Percentiles rank a stretch among this genome's conserved stretches.
These are phyloP conservation scores for Ispidina lecontei DNA, from an alignment of 2,797 vertebrate species.

Conservation along the genomic window DNA sequence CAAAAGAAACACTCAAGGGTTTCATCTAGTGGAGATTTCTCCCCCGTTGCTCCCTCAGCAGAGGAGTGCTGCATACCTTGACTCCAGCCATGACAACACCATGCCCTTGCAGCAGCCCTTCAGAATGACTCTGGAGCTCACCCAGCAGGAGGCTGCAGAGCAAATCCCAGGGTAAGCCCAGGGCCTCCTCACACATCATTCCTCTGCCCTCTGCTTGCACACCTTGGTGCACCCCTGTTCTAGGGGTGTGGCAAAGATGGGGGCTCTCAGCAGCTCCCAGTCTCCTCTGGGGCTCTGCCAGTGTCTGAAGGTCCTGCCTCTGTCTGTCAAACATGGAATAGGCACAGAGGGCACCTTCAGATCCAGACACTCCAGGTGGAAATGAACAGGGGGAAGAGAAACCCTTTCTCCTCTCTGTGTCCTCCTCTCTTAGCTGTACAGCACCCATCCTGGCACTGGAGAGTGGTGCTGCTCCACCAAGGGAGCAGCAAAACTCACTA, in stretches of 20 bases:
- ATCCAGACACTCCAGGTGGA: not conserved
- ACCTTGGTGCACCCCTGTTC: not conserved
- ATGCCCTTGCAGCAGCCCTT: conserved; percentile 43
- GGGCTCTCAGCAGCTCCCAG: not conserved
- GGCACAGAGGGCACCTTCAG: not conserved
- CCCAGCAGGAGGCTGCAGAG: conserved; percentile 32
- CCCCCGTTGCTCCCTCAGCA: conserved; percentile 40
- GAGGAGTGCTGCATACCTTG: conserved; percentile 59
- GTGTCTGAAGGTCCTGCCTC: not conserved
- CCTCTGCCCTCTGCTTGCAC: not conserved
- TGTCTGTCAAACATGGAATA: not conserved
- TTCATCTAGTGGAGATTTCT: conserved; percentile 34
- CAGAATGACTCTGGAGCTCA: conserved; percentile 21
- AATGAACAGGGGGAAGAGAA: not conserved
- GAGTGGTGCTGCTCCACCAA: not conserved
- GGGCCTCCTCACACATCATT: conserved; percentile 1
- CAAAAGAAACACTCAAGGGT: conserved; percentile 36
- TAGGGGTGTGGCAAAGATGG: not conserved
- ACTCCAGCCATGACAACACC: conserved; percentile 64
- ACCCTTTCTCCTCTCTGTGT: fast-evolving
- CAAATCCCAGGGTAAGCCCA: not conserved
- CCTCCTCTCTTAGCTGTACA: not conserved
- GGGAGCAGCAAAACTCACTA: not conserved
- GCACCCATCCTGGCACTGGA: not conserved
- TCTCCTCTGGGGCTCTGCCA: not conserved